phyloP scores from a whole-genome alignment of 2,888 invertebrate genomes.

The Macropis europaea region DNA sequence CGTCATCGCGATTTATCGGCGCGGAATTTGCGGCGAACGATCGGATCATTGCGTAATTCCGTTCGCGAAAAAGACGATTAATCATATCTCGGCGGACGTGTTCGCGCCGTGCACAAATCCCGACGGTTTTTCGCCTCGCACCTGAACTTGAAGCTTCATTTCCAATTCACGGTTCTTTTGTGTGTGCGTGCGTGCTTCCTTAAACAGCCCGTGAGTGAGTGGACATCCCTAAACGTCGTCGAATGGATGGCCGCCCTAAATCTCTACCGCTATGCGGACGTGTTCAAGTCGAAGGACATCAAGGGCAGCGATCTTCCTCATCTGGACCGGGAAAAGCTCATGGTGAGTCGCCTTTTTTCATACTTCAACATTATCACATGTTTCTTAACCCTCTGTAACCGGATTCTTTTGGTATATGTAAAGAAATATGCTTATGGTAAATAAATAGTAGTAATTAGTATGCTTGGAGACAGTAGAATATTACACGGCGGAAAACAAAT shows the following conservation, averaged over 20 bases:
- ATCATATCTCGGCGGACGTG: conserved; percentile 4
- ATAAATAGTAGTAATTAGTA: too few species aligned
- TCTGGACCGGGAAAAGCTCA: conserved; percentile 85
- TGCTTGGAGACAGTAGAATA: too few species aligned
- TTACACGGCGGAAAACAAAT: too few species aligned
- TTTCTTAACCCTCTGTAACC: too few species aligned
- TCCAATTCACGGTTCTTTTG: conserved; percentile 16
- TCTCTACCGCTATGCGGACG: conserved; percentile 86
- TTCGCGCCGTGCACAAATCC: neutral
- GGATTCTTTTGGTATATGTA: too few species aligned
- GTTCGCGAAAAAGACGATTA: conserved; percentile 25
- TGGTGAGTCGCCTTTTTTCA: conserved; percentile 82
- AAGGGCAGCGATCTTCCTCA: conserved; percentile 85
- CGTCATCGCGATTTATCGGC: conserved; percentile 27
- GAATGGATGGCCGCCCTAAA: conserved; percentile 90
- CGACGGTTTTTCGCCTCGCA: neutral
- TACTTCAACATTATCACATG: too few species aligned
- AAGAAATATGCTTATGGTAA: too few species aligned
- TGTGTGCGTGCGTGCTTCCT: conserved; percentile 24
- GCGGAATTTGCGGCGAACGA: conserved; percentile 12
- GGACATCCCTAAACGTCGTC: conserved; percentile 86
- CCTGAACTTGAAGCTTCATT: neutral
- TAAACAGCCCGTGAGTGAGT: conserved; percentile 85
- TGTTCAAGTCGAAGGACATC: conserved; percentile 86
- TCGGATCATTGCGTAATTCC: conserved; percentile 34